Conservation (phyloP, 2,888 invertebrate genomes). For the Cremastobaeus sp. region DNA sequence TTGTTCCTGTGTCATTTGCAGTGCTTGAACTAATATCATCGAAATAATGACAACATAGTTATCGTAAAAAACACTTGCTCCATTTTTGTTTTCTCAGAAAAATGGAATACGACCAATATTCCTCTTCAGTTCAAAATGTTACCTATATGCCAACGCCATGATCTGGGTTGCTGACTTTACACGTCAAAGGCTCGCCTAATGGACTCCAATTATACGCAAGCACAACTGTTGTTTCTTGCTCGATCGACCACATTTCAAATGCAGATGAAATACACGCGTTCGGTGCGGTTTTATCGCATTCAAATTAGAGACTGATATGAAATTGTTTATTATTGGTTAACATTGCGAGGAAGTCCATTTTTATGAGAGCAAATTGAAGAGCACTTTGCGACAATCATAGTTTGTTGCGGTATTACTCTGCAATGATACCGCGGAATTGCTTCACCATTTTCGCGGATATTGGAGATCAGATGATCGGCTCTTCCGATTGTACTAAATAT, state of each 20-base stretch:
- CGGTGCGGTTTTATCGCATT: too few species aligned
- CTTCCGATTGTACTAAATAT: too few species aligned
- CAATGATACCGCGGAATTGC: too few species aligned
- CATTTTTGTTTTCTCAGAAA: constrained; percentile 23
- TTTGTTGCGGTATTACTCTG: too few species aligned
- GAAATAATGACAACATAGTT: constrained; percentile 66
- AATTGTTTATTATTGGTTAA: too few species aligned
- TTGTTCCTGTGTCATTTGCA: constrained; percentile 56
- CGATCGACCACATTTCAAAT: constrained; percentile 17
- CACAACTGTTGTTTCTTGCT: constrained; percentile 40
- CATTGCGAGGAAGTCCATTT: too few species aligned
- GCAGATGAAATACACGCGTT: constrained; percentile 11
- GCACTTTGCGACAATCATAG: too few species aligned
- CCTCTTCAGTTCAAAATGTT: constrained; percentile 4
- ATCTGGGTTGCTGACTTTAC: constrained; percentile 67
- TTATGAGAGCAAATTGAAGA: too few species aligned
- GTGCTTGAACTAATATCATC: constrained; percentile 50
- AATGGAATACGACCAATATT: constrained; percentile 61
- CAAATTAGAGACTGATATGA: too few species aligned
- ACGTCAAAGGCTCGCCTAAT: constrained; percentile 67
- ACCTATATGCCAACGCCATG: constrained; percentile 19
- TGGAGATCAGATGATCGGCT: too few species aligned
- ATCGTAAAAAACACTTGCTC: constrained; percentile 31
- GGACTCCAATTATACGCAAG: constrained; percentile 47
- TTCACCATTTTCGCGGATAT: too few species aligned